These are phyloP conservation scores for Eledone cirrhosa DNA, from an alignment of 2,888 invertebrate genomes.

Conservation along the genomic window DNA sequence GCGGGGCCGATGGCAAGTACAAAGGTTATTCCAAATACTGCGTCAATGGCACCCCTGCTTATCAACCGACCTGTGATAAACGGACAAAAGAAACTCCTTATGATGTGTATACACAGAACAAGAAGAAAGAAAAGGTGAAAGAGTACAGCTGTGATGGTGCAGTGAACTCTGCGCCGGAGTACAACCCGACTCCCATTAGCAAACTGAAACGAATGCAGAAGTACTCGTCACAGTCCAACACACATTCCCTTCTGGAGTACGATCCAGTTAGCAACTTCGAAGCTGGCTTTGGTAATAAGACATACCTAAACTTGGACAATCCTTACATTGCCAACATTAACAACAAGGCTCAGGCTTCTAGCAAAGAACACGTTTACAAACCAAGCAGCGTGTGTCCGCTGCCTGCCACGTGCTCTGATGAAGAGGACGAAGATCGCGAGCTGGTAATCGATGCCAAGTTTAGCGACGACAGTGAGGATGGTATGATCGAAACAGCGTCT, in stretches of 20 bases:
- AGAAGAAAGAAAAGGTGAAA: constrained; percentile 15
- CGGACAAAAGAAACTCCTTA: not conserved
- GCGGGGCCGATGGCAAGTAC: not conserved
- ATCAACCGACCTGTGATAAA: constrained; percentile 19
- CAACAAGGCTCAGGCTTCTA: too few species aligned
- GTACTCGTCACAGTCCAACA: not conserved
- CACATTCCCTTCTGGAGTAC: constrained; percentile 49
- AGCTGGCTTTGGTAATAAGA: constrained; percentile 24
- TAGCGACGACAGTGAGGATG: constrained; percentile 40
- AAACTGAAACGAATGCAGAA: constrained; percentile 38
- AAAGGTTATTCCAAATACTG: constrained; percentile 5
- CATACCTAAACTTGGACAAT: constrained; percentile 18
- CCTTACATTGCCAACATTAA: not conserved
- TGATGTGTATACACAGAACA: not conserved
- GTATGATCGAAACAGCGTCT: not conserved
- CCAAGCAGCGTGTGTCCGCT: not conserved
- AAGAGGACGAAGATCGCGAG: constrained; percentile 23
- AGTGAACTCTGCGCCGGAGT: constrained; percentile 45
- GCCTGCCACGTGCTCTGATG: not conserved
- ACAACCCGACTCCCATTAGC: constrained; percentile 55
- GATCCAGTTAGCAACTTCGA: constrained; percentile 57
- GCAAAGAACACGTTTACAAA: not conserved
- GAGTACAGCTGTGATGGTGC: constrained; percentile 27
- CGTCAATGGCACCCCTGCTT: not conserved
- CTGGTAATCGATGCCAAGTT: constrained; percentile 38